phyloP scores from a whole-genome alignment of 2,888 invertebrate species.

The Hyles lineata region DNA sequence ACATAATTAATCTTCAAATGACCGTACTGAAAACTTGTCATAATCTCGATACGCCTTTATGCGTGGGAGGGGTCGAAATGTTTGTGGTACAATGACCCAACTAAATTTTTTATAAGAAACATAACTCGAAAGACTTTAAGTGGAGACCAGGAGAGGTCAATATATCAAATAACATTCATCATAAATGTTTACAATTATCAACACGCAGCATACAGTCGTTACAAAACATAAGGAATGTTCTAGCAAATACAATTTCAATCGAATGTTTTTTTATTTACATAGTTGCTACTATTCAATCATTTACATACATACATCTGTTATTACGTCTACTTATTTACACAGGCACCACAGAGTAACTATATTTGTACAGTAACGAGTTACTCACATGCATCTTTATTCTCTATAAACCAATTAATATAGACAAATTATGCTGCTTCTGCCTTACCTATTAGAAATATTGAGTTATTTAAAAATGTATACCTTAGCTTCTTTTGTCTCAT shows the following conservation, averaged over 20 bases:
- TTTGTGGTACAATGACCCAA: neutral
- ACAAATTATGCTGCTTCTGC: neutral
- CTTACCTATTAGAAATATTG: neutral
- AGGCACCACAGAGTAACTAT: neutral
- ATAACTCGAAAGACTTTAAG: no score
- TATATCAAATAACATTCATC: neutral
- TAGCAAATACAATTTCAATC: neutral
- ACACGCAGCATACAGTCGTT: neutral
- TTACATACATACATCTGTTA: slow-evolving; percentile 7
- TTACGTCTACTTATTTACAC: neutral
- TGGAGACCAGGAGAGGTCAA: no score
- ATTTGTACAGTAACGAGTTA: slow-evolving; percentile 5
- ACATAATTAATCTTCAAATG: no score
- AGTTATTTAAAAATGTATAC: neutral
- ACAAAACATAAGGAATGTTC: slow-evolving; percentile 11
- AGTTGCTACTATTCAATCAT: neutral
- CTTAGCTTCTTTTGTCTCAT: neutral
- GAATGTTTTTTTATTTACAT: neutral
- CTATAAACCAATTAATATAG: neutral
- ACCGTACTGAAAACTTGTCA: no score
- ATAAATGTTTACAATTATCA: slow-evolving; percentile 6
- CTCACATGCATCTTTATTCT: neutral
- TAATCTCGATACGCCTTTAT: no score
- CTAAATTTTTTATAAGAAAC: neutral
- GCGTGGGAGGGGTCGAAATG: no score